Evolutionary conservation across 23 tunicate species (phyloP), one percentile per base, ranked within the genome.

Genomic region (Halocynthia roretzi): DNA sequence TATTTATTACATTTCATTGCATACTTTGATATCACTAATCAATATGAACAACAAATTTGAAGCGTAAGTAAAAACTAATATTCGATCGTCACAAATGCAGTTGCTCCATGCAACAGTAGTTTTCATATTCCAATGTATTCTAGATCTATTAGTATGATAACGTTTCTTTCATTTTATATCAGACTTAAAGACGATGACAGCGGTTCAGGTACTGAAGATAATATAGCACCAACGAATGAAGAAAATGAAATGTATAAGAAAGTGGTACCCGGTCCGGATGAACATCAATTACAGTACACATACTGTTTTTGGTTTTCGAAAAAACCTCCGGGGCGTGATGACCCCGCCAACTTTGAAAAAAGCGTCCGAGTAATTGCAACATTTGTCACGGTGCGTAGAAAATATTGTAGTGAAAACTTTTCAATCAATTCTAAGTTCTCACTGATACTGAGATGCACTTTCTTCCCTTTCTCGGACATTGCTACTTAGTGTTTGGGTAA

Each of bases 241-340:
- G 44, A 31, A 0, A 31, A 74, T 53, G 78, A 74, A 54, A 74
- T 74, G 78, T 54, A 54, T 75, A 75, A 83, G 80, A 82, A 89
- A 48, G 85, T 89, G 57, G 82, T 22, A 55, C 88, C 96, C 10
- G 88, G 96, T 10, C 83, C 90, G 44, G 87, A 83, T 5, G 98
- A 92, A 70, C 93, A 92, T 76, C 87, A 87, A 7, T 55, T 92
- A 50, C 93, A 86, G 70, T 86, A 92, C 60, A 82, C 93, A 20
- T 92, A 86, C 76, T 92, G 98, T 66, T 86, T 92, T 82, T 92
- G 98, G 98, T 92, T 68, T 74, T 92, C 98, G 8, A 92, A 86
- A 71, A 86, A 73, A 73, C 98, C 92, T 50, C 78, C 85, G 5
- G 92, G 98, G 10, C 70, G 88, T 0, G 94, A 72, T 52, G 92